phyloP scores from a whole-genome alignment of 64 coral and sea anemone genomes.

The Stylophora pistillata region DNA sequence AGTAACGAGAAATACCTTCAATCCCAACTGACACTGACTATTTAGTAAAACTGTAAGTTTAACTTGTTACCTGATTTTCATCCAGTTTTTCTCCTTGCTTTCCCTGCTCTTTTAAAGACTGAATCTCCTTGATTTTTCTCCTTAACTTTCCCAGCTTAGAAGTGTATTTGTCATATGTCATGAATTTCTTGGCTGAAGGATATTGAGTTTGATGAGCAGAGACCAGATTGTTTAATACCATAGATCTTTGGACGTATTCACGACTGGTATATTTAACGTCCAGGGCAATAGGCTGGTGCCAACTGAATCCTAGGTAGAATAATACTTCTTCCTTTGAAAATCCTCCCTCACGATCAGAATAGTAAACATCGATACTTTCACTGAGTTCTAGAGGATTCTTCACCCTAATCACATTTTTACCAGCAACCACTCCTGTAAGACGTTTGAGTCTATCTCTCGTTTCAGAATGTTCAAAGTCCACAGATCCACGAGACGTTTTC shows the following conservation, averaged over 20 bases:
- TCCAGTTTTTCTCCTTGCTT: neutral
- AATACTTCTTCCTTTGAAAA: too few species aligned
- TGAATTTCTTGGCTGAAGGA: neutral
- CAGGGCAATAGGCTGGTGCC: constrained; percentile 27
- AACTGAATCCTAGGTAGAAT: constrained; percentile 59
- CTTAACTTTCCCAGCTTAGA: neutral
- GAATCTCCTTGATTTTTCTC: neutral
- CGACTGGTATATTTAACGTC: constrained; percentile 25
- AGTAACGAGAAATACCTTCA: too few species aligned
- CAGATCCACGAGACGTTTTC: neutral
- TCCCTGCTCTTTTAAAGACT: neutral
- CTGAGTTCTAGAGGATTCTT: constrained; percentile 19
- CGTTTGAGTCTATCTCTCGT: constrained; percentile 39
- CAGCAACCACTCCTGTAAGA: constrained; percentile 32
- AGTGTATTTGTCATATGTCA: neutral
- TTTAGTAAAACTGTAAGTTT: neutral
- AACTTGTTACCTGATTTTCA: constrained; percentile 9
- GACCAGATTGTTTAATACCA: neutral
- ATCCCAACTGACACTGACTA: too few species aligned
- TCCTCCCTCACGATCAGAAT: constrained; percentile 28
- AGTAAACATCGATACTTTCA: constrained; percentile 32
- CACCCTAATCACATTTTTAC: constrained; percentile 15
- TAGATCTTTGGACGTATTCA: neutral
- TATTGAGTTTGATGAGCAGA: neutral
- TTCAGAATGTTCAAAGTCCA: constrained; percentile 11